A percentile compares a stretch with the other conserved stretches of the same genome.
These are phyloP conservation scores for Champsocephalus gunnari DNA, from an alignment of 2,797 vertebrate genomes.

Conservation along the genomic window DNA sequence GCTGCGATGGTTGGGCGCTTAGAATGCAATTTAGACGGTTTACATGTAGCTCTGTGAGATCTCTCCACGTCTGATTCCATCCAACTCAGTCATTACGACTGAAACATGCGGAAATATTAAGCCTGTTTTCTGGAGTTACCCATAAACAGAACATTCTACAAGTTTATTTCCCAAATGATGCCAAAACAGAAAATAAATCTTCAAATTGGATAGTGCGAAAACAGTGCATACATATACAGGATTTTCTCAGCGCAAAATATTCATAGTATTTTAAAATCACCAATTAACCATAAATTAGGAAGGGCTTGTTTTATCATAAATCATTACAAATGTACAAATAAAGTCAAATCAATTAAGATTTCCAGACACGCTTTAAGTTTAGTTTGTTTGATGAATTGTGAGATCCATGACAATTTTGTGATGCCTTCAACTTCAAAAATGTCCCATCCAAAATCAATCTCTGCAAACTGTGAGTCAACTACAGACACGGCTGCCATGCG, in stretches of 20 bases:
- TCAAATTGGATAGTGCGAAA: conserved; percentile 77
- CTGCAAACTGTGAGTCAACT: conserved; percentile 64
- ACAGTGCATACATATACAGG: conserved; percentile 83
- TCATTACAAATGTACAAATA: conserved; percentile 80
- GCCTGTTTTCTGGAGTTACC: conserved; percentile 82
- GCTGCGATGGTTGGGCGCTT: conserved; percentile 64
- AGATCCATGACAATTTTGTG: conserved; percentile 64
- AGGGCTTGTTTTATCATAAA: conserved; percentile 66
- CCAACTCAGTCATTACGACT: conserved; percentile 62
- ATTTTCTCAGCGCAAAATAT: conserved; percentile 68
- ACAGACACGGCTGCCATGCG: conserved; percentile 90
- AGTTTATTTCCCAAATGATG: conserved; percentile 80
- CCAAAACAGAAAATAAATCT: conserved; percentile 63
- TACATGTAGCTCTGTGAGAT: conserved; percentile 68
- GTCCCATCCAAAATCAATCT: conserved; percentile 67
- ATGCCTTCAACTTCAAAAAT: conserved; percentile 63
- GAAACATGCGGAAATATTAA: conserved; percentile 79
- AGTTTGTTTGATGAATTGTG: conserved; percentile 39
- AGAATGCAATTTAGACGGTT: conserved; percentile 67
- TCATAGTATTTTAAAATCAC: conserved; percentile 61
- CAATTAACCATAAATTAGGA: conserved; percentile 74
- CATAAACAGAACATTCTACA: conserved; percentile 85
- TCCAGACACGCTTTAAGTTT: conserved; percentile 69
- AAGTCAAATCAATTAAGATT: conserved; percentile 72
- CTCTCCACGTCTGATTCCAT: conserved; percentile 62